Base-by-base conservation (phyloP, 2,113 vertebrate species). In the Ursus arctos region DNA sequence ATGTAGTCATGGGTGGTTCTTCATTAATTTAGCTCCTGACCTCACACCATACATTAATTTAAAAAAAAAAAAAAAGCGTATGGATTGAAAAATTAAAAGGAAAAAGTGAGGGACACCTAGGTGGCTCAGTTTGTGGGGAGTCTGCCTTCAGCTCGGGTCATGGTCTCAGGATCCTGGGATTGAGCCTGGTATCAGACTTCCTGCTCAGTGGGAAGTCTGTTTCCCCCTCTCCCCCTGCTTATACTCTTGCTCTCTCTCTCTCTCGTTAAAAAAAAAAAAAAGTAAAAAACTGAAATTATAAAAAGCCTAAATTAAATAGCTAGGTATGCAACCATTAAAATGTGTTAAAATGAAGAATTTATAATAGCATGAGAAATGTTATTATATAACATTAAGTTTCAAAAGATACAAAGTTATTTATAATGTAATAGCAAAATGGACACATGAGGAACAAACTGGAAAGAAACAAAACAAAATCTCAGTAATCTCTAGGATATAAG, bases 271-370 rank as follows among this genome's bases (percentile, higher is more conserved):
- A 65, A 31, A 63, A 65, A 31, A 63, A 91, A 31, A 69, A 69
- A 72, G n/a, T 36, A 61, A 80, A 95, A 69, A 94, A 47, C 6
- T 74, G 22, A 85, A 74, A 74, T 36, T 63, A 0, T 79, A 80
- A 92, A 49, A 95, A 72, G 18, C 28, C 22, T 76, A 83, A 72
- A 86, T 57, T 92, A 95, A 94, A 87, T 82, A 94, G 40, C 47
- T 83, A 51, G 93, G 91, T 87, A 95, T 88, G 0, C 53, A 82
- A 61, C 53, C n/a, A 80, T 87, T 81, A 93, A 82, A 79, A 90
- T 51, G 31, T 79, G 33, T 61, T 59, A 83, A 40, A 81, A 57
- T 86, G 28, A 93, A 96, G 15, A 63, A 63, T 87, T 79, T 92
- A 4, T 81, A 63, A 71, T 87, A 19, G 2, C n/a, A 47, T 95